Base-by-base conservation (phyloP, 2,888 invertebrate genomes). In the Lasius platythorax region DNA sequence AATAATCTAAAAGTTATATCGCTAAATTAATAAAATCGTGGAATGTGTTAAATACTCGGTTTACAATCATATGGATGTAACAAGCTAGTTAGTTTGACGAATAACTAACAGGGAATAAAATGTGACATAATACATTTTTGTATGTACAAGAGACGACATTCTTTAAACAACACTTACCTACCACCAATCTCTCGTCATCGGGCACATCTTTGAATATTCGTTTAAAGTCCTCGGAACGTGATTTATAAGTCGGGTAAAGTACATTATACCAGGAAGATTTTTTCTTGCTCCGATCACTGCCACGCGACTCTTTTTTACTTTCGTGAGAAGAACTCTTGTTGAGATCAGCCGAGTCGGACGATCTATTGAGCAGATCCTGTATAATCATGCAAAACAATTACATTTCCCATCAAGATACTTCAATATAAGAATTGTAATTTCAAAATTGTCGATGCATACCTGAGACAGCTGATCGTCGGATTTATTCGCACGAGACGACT, bases 241-340 rank as follows among this genome's bases (percentile, higher is more conserved):
- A 98, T 95, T 99, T 99, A 95, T 99, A 99, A 0, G 98, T 98
- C 56, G 99, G 99, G 95, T 98, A 98, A 61, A 98, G 96, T 5
- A 97, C 96, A 95, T 97, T 98, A 95, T 98, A 98, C 98, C 98
- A 98, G 85, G 98, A 97, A 85, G 97, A 97, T 95, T 98, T 98
- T 87, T 95, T 96, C 95, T 98, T 98, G 72, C 96, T 96, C 28
- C 97, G 96, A 72, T 95, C 95, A 3, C 92, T 94, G 8, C 91
- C 90, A 88, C 96, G 96, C 18, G 95, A 94, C 70, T 96, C 95
- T 82, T 94, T 94, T 82, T 93, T 94, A 1, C 92, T 92, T 68
- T 94, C 94, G 0, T 92, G 87, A 37, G 88, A 83, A 5, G 92
- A 91, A 90, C 91, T 91, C 79, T 94, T 94, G 28, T 85, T 74